Base-by-base conservation (phyloP, 2,113 vertebrate species). In the Oceanodroma tethys region DNA sequence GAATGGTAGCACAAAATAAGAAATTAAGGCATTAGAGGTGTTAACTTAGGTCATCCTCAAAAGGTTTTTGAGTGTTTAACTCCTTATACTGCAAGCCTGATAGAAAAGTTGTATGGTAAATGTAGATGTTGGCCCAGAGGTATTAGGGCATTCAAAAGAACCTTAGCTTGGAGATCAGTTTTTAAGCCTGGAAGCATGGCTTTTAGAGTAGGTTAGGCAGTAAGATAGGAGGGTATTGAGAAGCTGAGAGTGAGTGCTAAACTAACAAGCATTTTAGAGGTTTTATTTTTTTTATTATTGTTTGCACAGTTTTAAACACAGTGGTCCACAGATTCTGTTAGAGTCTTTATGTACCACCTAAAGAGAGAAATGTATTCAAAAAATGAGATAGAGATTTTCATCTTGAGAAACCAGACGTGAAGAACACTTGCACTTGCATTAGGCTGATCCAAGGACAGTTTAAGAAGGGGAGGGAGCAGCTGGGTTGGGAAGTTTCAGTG, bases 171-270 rank as follows among this genome's bases (percentile, higher is more conserved):
- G 8, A 70, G 27, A 70, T 2, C 18, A 18, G 4, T 9, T 59
- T 81, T 93, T 78, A 66, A 62, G 13, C 17, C 5, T 38, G 48
- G 38, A 70, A 71, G 10, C 16, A 3, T 48, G 16, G 4, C 27
- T 68, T 88, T 75, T 45, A 70, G 53, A 68, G 23, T 26, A 66
- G 36, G 4, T 3, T 40, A 60, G 32, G 29, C 15, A 84, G 8
- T 42, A 58, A 70, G 16, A 55, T 5, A 26, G 9, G 4, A 7
- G 0, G 1, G 1, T 45, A 23, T 29, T 71, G 10, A 81, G 2
- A 11, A 78, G 5, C 7, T 63, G 27, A 84, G 13, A 81, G 6
- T 36, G 2, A 62, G 11, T 45, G 62, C 3, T 62, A 58, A 86
- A 43, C 6, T 66, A 60, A 34, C 7, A 58, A 71, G 26, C 52